Evolutionary conservation across 2,797 vertebrate species (phyloP).

Genomic region (Dallia pectoralis): DNA sequence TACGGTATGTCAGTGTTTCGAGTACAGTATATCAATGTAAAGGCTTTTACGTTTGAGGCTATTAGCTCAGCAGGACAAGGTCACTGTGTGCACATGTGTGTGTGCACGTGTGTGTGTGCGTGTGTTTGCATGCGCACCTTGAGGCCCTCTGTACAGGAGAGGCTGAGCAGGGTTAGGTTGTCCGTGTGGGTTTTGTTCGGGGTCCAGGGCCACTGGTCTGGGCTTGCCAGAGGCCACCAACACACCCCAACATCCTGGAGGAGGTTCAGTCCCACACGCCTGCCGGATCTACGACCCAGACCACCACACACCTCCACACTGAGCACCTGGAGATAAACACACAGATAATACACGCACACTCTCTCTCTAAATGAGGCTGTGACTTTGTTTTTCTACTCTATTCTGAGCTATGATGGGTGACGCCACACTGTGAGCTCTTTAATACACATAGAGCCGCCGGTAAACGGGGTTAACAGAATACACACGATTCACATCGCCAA

Average conservation of each 20-base stretch:
- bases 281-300: slow-evolving; percentile 66
- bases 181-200: slow-evolving; percentile 77
- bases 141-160: slow-evolving; percentile 76
- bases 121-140: slow-evolving; percentile 73
- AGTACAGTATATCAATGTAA: too few relatives aligned
- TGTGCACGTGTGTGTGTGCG: slow-evolving; percentile 10
- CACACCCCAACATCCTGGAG: slow-evolving; percentile 84
- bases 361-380: slow-evolving; percentile 44
- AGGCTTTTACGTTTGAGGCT: too few relatives aligned
- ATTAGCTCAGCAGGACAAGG: too few relatives aligned
- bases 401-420: too few relatives aligned
- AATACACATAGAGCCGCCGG: too few relatives aligned
- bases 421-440: too few relatives aligned
- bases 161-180: slow-evolving; percentile 86
- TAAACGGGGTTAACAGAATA: slow-evolving; percentile 1
- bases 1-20: background rate
- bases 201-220: slow-evolving; percentile 85
- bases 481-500: background rate
- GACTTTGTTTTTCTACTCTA: too few relatives aligned
- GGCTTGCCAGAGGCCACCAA: slow-evolving; percentile 81
- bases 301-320: slow-evolving; percentile 64
- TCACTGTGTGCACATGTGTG: slow-evolving; percentile 3
- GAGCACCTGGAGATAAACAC: slow-evolving; percentile 71
- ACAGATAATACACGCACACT: background rate
- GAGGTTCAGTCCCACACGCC: slow-evolving; percentile 77